Evolutionary conservation across 35 echinoderm and acorn worm species (phyloP).

Genomic region (Heliocidaris erythrogramma): DNA sequence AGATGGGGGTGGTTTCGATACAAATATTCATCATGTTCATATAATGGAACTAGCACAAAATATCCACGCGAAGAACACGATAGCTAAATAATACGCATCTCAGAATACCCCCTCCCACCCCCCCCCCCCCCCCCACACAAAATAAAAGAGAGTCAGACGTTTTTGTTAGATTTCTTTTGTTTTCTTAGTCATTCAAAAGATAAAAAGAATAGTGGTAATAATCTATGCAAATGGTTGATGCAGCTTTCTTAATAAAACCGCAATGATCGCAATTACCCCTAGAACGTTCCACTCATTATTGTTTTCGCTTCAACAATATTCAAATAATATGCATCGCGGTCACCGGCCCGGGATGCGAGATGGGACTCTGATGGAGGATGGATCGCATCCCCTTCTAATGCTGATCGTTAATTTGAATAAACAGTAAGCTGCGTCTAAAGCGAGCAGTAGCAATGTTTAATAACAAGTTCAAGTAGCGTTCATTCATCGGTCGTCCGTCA

Average conservation of each 20-base stretch:
- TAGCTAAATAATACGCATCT: too few species aligned
- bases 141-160: too few species aligned
- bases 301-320: not conserved
- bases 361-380: not conserved
- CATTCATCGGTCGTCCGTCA: not conserved
- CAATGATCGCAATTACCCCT: not conserved
- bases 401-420: not conserved
- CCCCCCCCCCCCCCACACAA: too few species aligned
- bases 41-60: too few species aligned
- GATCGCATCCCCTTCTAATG: not conserved
- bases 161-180: too few species aligned
- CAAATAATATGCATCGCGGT: not conserved
- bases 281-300: not conserved
- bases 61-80: too few species aligned
- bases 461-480: not conserved
- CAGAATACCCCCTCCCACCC: too few species aligned
- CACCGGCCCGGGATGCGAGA: not conserved
- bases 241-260: not conserved
- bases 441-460: not conserved
- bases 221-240: not conserved
- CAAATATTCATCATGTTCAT: too few species aligned
- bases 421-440: not conserved
- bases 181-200: too few species aligned
- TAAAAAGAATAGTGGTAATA: not conserved
- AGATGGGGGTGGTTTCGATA: too few species aligned